phyloP scores from a whole-genome alignment of 2,113 vertebrate genomes.

The Myotis brandtii region DNA sequence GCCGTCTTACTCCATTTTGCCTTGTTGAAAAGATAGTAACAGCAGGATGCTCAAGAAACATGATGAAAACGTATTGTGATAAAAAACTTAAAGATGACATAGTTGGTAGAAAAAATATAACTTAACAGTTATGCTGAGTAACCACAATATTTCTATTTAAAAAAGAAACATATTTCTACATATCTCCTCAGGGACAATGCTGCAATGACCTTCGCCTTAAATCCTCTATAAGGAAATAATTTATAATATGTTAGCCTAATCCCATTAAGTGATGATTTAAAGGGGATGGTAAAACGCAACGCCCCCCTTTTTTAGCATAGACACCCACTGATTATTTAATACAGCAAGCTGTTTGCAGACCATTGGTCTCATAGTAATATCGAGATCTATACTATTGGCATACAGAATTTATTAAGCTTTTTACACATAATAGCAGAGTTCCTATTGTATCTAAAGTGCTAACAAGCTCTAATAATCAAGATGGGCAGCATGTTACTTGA shows the following conservation, averaged over 20 bases:
- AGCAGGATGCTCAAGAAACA: neutral
- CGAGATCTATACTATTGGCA: slow-evolving; percentile 62
- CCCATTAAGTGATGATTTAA: slow-evolving; percentile 36
- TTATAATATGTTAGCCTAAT: slow-evolving; percentile 13
- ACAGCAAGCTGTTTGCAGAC: slow-evolving; percentile 45
- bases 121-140: slow-evolving; percentile 14
- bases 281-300: neutral
- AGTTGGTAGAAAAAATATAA: slow-evolving; percentile 55
- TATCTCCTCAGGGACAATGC: neutral
- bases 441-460: slow-evolving; percentile 72
- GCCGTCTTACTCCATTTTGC: neutral
- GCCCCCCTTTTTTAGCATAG: neutral
- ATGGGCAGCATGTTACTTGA: slow-evolving; percentile 50
- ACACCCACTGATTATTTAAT: slow-evolving; percentile 33
- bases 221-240: slow-evolving; percentile 27
- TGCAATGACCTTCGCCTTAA: slow-evolving; percentile 12
- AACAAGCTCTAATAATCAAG: slow-evolving; percentile 69
- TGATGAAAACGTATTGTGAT: neutral
- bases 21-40: slow-evolving; percentile 7
- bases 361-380: slow-evolving; percentile 62
- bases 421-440: slow-evolving; percentile 77
- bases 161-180: slow-evolving; percentile 38
- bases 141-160: slow-evolving; percentile 16
- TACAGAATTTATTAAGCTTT: slow-evolving; percentile 84
- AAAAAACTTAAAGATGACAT: neutral